Percentiles rank a stretch among this genome's conserved stretches.
These are phyloP conservation scores for Lindbergichthys nudifrons DNA, from an alignment of 2,797 vertebrate species.

Conservation along the genomic window DNA sequence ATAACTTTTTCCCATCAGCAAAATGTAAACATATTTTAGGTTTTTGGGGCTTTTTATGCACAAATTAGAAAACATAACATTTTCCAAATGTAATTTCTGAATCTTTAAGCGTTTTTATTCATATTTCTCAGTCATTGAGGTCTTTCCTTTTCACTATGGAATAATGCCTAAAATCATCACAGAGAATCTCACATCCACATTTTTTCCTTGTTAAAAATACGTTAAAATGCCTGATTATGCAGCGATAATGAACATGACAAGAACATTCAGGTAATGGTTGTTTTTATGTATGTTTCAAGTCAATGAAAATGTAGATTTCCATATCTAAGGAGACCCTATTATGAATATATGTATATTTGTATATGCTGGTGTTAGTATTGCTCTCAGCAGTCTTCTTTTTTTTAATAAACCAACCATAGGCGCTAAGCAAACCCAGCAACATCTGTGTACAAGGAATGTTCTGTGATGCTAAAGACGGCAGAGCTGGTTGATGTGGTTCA, in stretches of 20 bases:
- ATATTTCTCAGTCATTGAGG: neutral
- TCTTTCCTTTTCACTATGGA: neutral
- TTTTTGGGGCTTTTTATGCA: neutral
- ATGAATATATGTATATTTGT: neutral
- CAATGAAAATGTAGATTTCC: neutral
- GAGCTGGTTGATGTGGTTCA: slow-evolving; percentile 57
- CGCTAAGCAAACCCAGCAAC: slow-evolving; percentile 35
- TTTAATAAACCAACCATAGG: slow-evolving; percentile 6
- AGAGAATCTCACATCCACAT: neutral
- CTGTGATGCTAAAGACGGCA: slow-evolving; percentile 47
- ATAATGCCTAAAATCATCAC: neutral
- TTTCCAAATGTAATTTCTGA: neutral
- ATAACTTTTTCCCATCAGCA: neutral
- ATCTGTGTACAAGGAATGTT: slow-evolving; percentile 63
- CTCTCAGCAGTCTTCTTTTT: neutral
- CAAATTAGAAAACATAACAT: neutral
- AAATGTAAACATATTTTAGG: neutral
- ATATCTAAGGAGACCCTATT: no score
- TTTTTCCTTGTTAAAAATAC: neutral
- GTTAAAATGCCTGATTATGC: neutral
- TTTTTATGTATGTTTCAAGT: neutral
- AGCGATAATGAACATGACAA: neutral
- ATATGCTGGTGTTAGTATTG: neutral
- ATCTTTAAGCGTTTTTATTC: no score
- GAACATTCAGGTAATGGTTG: neutral